Percentiles rank a stretch among this genome's conserved stretches.
Conservation (phyloP, 2,888 invertebrate species). For the Scelioninae gen. 2 region DNA sequence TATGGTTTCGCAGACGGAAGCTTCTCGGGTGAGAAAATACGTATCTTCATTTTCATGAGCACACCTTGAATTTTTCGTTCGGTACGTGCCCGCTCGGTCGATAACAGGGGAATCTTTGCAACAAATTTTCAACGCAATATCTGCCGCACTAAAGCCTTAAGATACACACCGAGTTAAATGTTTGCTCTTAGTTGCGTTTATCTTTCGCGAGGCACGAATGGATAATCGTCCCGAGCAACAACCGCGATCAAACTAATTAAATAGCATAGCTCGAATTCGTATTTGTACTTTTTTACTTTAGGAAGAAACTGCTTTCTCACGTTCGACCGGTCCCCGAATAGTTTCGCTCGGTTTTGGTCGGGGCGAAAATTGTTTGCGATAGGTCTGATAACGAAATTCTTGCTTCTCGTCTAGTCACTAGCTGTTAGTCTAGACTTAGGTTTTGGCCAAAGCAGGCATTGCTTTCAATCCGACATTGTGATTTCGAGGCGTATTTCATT, state of each 20-base stretch:
- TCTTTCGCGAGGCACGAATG: slow-evolving; percentile 43
- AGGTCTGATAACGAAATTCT: slow-evolving; percentile 64
- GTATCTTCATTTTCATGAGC: slow-evolving; percentile 11
- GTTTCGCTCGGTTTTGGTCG: slow-evolving; percentile 42
- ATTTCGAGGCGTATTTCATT: slow-evolving; percentile 49
- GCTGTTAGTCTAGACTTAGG: slow-evolving; percentile 64
- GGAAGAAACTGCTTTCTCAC: slow-evolving; percentile 31
- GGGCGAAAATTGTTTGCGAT: slow-evolving; percentile 42
- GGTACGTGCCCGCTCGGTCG: slow-evolving; percentile 10
- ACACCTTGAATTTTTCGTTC: slow-evolving; percentile 23
- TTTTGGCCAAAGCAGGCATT: slow-evolving; percentile 50
- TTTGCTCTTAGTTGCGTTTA: slow-evolving; percentile 48
- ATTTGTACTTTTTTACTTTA: slow-evolving; percentile 58
- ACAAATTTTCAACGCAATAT: slow-evolving; percentile 39
- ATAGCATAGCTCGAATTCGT: slow-evolving; percentile 45
- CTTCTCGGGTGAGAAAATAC: slow-evolving; percentile 14
- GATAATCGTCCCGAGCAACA: slow-evolving; percentile 38
- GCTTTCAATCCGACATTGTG: slow-evolving; percentile 58
- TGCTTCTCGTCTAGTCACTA: slow-evolving; percentile 73
- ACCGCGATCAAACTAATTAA: slow-evolving; percentile 37
- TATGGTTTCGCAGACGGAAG: neutral
- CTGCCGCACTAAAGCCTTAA: slow-evolving; percentile 43
- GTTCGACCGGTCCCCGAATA: slow-evolving; percentile 15
- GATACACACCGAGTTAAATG: slow-evolving; percentile 41
- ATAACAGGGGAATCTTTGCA: slow-evolving; percentile 13